A percentile compares a stretch with the other conserved stretches of the same genome.
Conservation (phyloP, 2,113 vertebrate species). For the Chrysemys picta region DNA sequence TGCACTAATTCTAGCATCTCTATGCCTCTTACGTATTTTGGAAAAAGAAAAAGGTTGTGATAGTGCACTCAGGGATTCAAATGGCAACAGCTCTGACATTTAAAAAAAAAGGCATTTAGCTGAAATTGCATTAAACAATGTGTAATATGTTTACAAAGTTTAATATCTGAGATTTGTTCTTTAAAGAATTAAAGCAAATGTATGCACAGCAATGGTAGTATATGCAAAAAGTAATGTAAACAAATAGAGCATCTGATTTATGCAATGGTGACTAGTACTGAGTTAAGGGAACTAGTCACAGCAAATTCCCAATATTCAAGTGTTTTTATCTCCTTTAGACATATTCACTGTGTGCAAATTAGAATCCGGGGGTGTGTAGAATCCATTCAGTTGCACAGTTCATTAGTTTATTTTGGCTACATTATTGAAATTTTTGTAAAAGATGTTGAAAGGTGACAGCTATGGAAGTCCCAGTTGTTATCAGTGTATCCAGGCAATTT, state of each 20-base stretch:
- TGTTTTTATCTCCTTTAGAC: not conserved
- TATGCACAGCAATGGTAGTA: not conserved
- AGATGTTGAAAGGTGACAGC: conserved; percentile 35
- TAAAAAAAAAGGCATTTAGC: not conserved
- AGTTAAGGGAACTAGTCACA: not conserved
- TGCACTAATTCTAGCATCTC: not conserved
- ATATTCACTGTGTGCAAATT: not conserved
- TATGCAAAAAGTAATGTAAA: not conserved
- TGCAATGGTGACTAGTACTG: not conserved
- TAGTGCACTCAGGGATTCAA: not conserved
- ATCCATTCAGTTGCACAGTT: not conserved
- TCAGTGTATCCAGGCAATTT: conserved; percentile 45
- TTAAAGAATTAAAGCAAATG: not conserved
- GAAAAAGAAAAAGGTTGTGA: not conserved
- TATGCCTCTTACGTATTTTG: not conserved
- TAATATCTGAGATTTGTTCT: not conserved
- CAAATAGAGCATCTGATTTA: not conserved
- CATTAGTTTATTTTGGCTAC: not conserved
- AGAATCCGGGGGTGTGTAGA: not conserved
- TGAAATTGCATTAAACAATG: not conserved
- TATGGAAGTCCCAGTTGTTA: conserved; percentile 16
- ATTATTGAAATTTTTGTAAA: conserved; percentile 42
- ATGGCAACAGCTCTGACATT: not conserved
- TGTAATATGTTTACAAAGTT: not conserved
- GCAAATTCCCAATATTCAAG: not conserved